Conservation (phyloP, 2,113 vertebrate genomes). For the Poecile atricapillus region DNA sequence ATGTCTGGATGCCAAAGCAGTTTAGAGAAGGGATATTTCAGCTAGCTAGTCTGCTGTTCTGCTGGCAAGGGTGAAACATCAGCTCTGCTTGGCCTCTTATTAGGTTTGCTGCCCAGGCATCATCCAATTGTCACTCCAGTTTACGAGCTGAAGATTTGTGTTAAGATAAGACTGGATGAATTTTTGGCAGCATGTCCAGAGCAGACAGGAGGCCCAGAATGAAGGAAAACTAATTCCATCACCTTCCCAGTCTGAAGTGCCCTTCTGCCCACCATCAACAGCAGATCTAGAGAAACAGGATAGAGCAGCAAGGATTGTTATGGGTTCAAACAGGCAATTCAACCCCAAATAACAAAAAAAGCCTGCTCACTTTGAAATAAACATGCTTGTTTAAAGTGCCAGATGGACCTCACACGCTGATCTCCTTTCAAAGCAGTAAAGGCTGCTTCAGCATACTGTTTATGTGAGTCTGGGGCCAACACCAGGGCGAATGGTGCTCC, state of each 20-base stretch:
- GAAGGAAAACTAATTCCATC: not conserved
- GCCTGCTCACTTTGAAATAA: not conserved
- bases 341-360: not conserved
- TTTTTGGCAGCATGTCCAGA: not conserved
- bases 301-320: not conserved
- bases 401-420: not conserved
- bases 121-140: constrained; percentile 36
- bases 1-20: not conserved
- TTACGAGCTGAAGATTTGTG: not conserved
- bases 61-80: constrained; percentile 6
- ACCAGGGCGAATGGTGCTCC: not conserved
- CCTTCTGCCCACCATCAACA: not conserved
- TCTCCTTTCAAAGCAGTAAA: not conserved
- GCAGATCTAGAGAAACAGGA: not conserved
- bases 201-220: not conserved
- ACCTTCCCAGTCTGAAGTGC: not conserved
- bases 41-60: not conserved
- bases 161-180: not conserved
- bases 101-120: constrained; percentile 6
- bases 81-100: not conserved
- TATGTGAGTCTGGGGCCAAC: not conserved
- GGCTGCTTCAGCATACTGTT: not conserved
- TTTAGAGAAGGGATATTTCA: constrained; percentile 3
- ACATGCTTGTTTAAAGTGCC: not conserved
- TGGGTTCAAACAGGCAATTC: not conserved